Conservation (phyloP, 1,140 invertebrate species). For the Aphis craccivora region DNA sequence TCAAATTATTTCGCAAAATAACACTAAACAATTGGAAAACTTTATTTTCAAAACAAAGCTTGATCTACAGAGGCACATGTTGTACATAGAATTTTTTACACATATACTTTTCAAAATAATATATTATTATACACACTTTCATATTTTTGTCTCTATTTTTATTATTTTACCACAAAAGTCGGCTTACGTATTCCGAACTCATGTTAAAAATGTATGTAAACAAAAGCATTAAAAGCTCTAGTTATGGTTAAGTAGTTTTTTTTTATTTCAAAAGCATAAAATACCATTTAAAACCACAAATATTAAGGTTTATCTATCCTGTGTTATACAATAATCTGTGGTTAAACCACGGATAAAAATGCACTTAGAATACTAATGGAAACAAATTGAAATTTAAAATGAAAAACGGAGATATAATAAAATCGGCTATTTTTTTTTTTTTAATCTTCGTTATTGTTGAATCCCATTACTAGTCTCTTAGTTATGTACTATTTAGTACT, state of each 20-base stretch:
- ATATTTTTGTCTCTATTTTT: conserved; percentile 14
- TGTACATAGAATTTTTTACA: background rate
- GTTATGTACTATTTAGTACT: background rate
- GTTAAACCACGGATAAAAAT: background rate
- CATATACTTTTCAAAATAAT: background rate
- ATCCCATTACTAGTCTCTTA: background rate
- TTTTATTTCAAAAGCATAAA: conserved; percentile 7
- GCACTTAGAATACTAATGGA: conserved; percentile 5
- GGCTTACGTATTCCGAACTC: background rate
- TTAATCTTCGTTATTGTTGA: background rate
- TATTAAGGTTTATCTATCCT: background rate
- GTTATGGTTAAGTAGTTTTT: background rate
- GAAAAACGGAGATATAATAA: background rate
- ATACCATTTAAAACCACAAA: conserved; percentile 15
- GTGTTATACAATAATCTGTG: background rate
- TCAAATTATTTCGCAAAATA: conserved; percentile 47
- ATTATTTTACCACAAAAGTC: conserved; percentile 20
- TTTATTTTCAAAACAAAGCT: conserved; percentile 41
- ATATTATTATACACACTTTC: background rate
- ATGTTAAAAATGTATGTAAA: conserved; percentile 29
- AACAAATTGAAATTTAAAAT: background rate
- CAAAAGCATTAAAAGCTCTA: conserved; percentile 25
- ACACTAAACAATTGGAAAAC: conserved; percentile 49
- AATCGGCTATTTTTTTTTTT: background rate
- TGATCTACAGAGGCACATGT: conserved; percentile 38